Percentiles rank a stretch among this genome's conserved stretches.
Conservation (phyloP, 37 sponge, comb jelly and placozoan species). For the Petrosia ficiformis region DNA sequence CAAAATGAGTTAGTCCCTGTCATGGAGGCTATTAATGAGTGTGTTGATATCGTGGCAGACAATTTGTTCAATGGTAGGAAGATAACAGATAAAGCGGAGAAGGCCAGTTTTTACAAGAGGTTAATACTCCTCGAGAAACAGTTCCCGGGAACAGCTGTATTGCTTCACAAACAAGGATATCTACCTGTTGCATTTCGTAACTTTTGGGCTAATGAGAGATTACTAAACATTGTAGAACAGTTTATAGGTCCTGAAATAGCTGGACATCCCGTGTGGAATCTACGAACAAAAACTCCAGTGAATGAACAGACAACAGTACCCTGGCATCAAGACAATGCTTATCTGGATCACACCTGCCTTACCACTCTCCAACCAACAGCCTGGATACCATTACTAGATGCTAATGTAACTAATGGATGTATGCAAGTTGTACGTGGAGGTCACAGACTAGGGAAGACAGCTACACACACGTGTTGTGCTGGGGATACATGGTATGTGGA, state of each 20-base stretch:
- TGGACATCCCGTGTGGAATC: conserved; percentile 89
- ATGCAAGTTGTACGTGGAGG: conserved; percentile 81
- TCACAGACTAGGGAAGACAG: conserved; percentile 61
- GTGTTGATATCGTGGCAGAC: conserved; percentile 62
- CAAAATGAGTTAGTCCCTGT: conserved; percentile 66
- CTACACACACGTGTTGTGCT: conserved; percentile 85
- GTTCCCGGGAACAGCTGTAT: conserved; percentile 70
- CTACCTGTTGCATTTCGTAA: conserved; percentile 57
- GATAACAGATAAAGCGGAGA: conserved; percentile 54
- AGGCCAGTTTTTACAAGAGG: conserved; percentile 72
- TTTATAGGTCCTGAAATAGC: conserved; percentile 81
- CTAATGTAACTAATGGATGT: conserved; percentile 77
- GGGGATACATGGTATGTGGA: conserved; percentile 89
- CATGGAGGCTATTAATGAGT: conserved; percentile 56
- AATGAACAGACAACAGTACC: conserved; percentile 80
- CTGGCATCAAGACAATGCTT: conserved; percentile 94
- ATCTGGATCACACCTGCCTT: conserved; percentile 58
- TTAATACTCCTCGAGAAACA: conserved; percentile 70
- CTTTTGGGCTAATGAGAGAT: conserved; percentile 67
- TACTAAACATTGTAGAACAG: conserved; percentile 78
- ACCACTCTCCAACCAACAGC: conserved; percentile 73
- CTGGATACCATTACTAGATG: conserved; percentile 93
- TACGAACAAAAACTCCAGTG: conserved; percentile 76
- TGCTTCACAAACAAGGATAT: conserved; percentile 63
- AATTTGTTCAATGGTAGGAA: conserved; percentile 51